A percentile compares a stretch with the other conserved stretches of the same genome.
Conservation (phyloP, 2,888 invertebrate genomes). For the Perdita meconis region DNA sequence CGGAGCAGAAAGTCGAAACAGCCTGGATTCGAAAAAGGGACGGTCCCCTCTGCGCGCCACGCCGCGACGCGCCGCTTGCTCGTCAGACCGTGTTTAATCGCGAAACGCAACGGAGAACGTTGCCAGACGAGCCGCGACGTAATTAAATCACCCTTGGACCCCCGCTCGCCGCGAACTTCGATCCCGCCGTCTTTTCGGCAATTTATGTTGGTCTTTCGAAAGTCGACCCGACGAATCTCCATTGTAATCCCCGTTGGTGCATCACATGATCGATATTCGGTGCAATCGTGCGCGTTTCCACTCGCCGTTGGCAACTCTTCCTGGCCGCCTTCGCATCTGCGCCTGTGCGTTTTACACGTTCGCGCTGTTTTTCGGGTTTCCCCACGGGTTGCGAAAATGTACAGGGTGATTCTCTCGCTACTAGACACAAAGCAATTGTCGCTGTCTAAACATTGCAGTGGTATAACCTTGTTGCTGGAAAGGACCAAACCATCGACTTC, state of each 20-base stretch:
- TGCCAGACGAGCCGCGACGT: slow-evolving; percentile 23
- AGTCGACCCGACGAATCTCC: slow-evolving; percentile 22
- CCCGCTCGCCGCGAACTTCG: neutral
- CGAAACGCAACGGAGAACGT: slow-evolving; percentile 31
- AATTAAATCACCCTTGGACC: slow-evolving; percentile 16
- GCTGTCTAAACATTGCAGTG: no score
- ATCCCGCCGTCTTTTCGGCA: neutral
- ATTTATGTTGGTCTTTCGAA: slow-evolving; percentile 22
- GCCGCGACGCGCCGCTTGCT: slow-evolving; percentile 17
- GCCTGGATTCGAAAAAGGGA: slow-evolving; percentile 23
- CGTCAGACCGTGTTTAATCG: slow-evolving; percentile 57
- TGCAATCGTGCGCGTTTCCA: slow-evolving; percentile 35
- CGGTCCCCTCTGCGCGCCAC: neutral
- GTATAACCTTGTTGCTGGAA: no score
- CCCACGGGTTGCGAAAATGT: slow-evolving; percentile 33
- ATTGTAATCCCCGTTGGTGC: slow-evolving; percentile 38
- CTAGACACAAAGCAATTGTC: no score
- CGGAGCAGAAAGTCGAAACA: slow-evolving; percentile 27
- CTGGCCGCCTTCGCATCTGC: slow-evolving; percentile 13
- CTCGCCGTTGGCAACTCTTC: slow-evolving; percentile 38
- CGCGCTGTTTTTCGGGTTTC: slow-evolving; percentile 14
- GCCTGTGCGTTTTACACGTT: slow-evolving; percentile 3
- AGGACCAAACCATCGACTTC: no score
- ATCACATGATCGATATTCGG: slow-evolving; percentile 46
- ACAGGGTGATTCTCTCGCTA: no score